These are phyloP conservation scores for Oryzias dopingdopingensis DNA, from an alignment of 2,797 vertebrate genomes.

Conservation along the genomic window DNA sequence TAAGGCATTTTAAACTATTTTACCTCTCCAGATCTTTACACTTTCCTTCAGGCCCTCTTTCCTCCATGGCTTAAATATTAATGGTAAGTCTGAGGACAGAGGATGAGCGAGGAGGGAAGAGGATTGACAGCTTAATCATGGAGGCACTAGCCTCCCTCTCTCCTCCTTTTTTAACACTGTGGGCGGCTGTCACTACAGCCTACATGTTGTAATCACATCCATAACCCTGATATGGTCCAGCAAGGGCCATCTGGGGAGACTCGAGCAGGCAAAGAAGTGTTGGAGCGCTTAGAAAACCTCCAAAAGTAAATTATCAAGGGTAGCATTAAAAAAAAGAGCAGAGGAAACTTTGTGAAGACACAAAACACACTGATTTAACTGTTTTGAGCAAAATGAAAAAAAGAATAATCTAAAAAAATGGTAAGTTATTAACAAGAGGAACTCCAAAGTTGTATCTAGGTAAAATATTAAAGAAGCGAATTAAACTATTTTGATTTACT, in stretches of 20 bases:
- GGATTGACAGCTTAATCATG: slow-evolving; percentile 79
- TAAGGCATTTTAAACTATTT: slow-evolving; percentile 73
- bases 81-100: slow-evolving; percentile 65
- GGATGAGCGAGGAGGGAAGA: slow-evolving; percentile 61
- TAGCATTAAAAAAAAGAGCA: slow-evolving; percentile 21
- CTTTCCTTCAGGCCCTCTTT: slow-evolving; percentile 72
- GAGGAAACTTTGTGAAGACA: no score
- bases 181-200: slow-evolving; percentile 74
- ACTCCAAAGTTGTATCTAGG: no score
- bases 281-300: slow-evolving; percentile 25
- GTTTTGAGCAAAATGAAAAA: no score
- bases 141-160: slow-evolving; percentile 56
- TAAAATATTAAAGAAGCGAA: no score
- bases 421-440: no score
- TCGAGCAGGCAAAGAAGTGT: slow-evolving; percentile 26
- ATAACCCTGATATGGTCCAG: slow-evolving; percentile 69
- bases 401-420: no score
- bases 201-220: slow-evolving; percentile 80
- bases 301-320: slow-evolving; percentile 43
- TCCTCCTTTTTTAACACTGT: slow-evolving; percentile 58
- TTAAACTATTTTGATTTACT: no score
- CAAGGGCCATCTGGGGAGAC: slow-evolving; percentile 45
- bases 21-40: slow-evolving; percentile 71
- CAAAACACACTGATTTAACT: no score
- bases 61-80: slow-evolving; percentile 76